Base-by-base conservation (phyloP, 2,113 vertebrate genomes). In the Muntiacus muntjak region DNA sequence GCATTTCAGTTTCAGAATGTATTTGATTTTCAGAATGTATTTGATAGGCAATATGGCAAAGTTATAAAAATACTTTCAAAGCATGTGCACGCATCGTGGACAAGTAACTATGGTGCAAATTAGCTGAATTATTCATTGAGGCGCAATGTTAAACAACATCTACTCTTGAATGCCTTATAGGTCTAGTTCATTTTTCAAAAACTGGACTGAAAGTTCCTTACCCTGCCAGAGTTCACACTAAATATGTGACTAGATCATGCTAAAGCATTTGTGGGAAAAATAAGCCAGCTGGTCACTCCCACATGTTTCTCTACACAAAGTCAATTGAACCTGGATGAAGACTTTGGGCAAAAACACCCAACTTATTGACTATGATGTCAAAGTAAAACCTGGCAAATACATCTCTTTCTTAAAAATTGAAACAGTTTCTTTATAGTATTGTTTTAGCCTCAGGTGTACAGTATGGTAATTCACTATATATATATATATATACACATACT, bases 91-190 rank as follows among this genome's bases (percentile, higher is more conserved):
- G 83, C 88, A 43, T 93, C 36, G 89, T 58, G 93, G 78, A 89
- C 95, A 93, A 91, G 96, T 96, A 94, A 93, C 88, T 52, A 1
- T 23, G 60, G 91, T 85, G 95, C 54, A 91, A 97, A 97, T 97
- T 93, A 98, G 83, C 86, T 97, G 96, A 91, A 97, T 97, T 95
- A 97, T 94, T 98, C 96, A 97, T 95, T 12, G 50, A 88, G 76
- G 43, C 43, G 3, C 33, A 5, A 55, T 91, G 86, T 94, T 93
- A 97, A 95, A 23, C 55, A 84, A 54, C 71, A 74, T 91, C 47
- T 81, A 47, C 50, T 57, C 92, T 91, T 74, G 89, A 93, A 97
- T 93, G 84, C 90, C 89, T 96, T 67, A 62, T 60, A 97, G 67
- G 82, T 86, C 94, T 58, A 43, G 45, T 81, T 89, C 89, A 79